Base-by-base conservation (phyloP, 2,113 vertebrate species). In the Zosterops borbonicus region DNA sequence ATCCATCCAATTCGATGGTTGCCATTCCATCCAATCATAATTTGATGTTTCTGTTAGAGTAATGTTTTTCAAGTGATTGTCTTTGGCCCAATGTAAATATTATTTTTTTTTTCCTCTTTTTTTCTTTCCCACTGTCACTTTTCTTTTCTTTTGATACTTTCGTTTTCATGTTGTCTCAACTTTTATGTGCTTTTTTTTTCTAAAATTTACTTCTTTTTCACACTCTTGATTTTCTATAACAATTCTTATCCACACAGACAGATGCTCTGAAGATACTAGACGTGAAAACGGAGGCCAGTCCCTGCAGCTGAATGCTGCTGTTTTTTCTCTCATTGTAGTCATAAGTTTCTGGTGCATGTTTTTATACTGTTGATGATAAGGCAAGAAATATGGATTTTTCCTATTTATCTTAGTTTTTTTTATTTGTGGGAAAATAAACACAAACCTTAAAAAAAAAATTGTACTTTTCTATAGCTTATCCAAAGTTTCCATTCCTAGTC, bases 241-340 rank as follows among this genome's bases (percentile, higher is more conserved):
- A 41, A 95, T 95, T 96, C 92, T 96, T 95, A 81, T 97, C 70
- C 84, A 86, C 91, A 73, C 97, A 98, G 98, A 98, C 15, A 98
- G 92, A 63, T 98, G 97, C 97, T 98, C 97, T 94, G 97, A 98
- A 97, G 87, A 85, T 63, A 97, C 97, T 97, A 98, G 83, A 97
- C 69, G 7, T 55, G 97, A 94, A 96, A 98, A 97, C 93, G 96
- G 98, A 97, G 88, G 94, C 94, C 97, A 97, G 39, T 97, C 97
- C 60, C 84, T 90, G 97, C 98, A 98, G 97, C 97, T 96, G 95
- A 97, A 46, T 68, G 97, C 97, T 98, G 97, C 97, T 92, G 71
- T 39, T 93, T 97, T 98, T 93, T 91, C 78, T 96, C 74, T 97
- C 53, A 59, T 95, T 95, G 37, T 97, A 94, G 60, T 92, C 62